These are phyloP conservation scores for Hydrocynus forskahlii DNA, from an alignment of 2,797 vertebrate species.

Conservation along the genomic window DNA sequence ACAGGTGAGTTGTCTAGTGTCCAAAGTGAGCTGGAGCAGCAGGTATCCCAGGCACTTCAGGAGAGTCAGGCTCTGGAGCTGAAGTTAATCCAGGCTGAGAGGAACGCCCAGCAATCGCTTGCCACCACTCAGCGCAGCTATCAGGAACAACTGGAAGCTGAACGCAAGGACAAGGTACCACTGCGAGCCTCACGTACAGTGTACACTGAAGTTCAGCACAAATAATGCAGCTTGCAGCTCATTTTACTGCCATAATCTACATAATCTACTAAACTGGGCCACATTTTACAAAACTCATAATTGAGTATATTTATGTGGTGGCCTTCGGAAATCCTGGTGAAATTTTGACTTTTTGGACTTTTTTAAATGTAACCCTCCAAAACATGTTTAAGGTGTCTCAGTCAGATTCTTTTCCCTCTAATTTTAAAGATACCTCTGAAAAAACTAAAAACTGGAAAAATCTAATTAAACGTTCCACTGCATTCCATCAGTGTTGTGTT, in stretches of 20 bases:
- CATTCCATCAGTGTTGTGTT: too few species aligned
- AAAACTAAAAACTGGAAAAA: too few species aligned
- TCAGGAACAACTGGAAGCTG: constrained; percentile 74
- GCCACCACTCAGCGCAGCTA: constrained; percentile 72
- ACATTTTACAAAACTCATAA: too few species aligned
- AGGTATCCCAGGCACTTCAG: constrained; percentile 63
- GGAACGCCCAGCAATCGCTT: constrained; percentile 68
- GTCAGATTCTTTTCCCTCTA: too few species aligned
- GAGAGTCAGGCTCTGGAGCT: constrained; percentile 69
- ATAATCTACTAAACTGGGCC: too few species aligned
- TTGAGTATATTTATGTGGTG: too few species aligned
- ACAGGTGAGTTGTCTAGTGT: constrained; percentile 77
- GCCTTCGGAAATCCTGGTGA: too few species aligned
- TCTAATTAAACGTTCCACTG: too few species aligned
- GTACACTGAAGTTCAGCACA: not conserved
- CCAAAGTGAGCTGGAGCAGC: constrained; percentile 69
- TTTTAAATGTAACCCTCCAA: too few species aligned
- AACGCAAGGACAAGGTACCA: constrained; percentile 77
- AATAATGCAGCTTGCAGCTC: not conserved
- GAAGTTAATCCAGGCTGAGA: constrained; percentile 72
- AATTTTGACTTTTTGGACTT: too few species aligned
- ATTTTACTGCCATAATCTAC: not conserved
- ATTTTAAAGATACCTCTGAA: too few species aligned
- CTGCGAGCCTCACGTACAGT: not conserved
- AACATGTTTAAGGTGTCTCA: too few species aligned